These are phyloP conservation scores for Planiliza haematocheilus DNA, from an alignment of 2,113 vertebrate species.

Conservation along the genomic window DNA sequence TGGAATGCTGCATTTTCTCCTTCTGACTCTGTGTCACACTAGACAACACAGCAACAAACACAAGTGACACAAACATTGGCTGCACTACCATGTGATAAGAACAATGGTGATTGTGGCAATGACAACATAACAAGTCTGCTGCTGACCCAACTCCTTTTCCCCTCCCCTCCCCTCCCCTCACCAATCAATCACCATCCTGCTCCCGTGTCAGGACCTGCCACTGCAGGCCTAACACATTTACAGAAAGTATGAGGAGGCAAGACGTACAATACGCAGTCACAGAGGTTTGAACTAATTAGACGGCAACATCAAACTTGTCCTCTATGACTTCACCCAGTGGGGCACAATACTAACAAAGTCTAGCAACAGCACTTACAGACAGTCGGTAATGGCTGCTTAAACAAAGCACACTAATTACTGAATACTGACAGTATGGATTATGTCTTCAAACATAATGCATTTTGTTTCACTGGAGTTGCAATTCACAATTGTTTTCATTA, in stretches of 20 bases:
- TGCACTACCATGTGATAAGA: slow-evolving; percentile 1
- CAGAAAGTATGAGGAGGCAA: too few relatives aligned
- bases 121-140: too few relatives aligned
- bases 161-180: too few relatives aligned
- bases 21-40: not conserved
- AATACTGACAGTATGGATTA: not conserved
- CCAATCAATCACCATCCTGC: too few relatives aligned
- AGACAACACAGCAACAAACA: slow-evolving; percentile 1
- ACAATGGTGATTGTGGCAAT: not conserved
- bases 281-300: too few relatives aligned
- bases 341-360: not conserved
- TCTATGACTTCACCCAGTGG: too few relatives aligned
- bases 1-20: not conserved
- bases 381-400: too few relatives aligned
- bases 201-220: too few relatives aligned
- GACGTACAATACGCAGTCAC: too few relatives aligned
- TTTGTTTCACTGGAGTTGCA: not conserved
- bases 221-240: too few relatives aligned
- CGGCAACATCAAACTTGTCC: too few relatives aligned
- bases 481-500: not conserved
- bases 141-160: too few relatives aligned
- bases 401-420: not conserved
- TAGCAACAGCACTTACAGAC: not conserved
- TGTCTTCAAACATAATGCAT: not conserved
- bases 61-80: not conserved